Base-by-base conservation (phyloP, 2,797 vertebrate species). In the Chromobotia macracanthus region DNA sequence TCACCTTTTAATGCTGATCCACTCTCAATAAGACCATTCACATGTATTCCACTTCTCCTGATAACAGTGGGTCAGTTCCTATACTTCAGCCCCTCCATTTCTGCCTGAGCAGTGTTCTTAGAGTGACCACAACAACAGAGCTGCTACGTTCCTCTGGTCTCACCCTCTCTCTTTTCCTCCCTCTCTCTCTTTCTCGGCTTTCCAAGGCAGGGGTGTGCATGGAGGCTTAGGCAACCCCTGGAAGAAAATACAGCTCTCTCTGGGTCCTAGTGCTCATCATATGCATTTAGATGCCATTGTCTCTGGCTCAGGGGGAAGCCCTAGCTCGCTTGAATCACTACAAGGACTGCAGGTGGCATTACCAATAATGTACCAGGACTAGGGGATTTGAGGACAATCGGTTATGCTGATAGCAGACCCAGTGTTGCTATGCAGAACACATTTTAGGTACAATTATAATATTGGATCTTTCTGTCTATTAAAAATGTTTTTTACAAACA, bases 1-100 rank as follows among this genome's bases (percentile, higher is more conserved):
- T 95, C 94, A 96, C 95, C 95, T 95, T 90, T 92, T 91, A 90
- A 90, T 95, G 92, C 92, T 89, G 87, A 71, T 84, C 86, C 85
- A 87, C 87, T 91, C 87, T 89, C 87, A 90, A 87, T 85, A 83
- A 92, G 86, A 87, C 89, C 86, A 90, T 91, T 91, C 91, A 91
- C 82, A 79, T 82, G 77, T 80, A 81, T 75, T 61, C 88, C 85
- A 83, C 83, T 82, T 79, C 84, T 86, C 87, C 86, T 85, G 87
- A 87, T 86, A 87, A 86, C 83, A 83, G 87, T 88, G 89, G 91
- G 92, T 94, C 93, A 96, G 88, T 94, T 93, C 87, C 88, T 87
- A 88, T 85, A 87, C 87, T 85, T 88, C 86, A 89, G 86, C 86
- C 88, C 89, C 91, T 93, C 92, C 92, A 93, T 93, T 80, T 92